These are phyloP conservation scores for Ips nitidus DNA, from an alignment of 1,140 invertebrate species.

Conservation along the genomic window DNA sequence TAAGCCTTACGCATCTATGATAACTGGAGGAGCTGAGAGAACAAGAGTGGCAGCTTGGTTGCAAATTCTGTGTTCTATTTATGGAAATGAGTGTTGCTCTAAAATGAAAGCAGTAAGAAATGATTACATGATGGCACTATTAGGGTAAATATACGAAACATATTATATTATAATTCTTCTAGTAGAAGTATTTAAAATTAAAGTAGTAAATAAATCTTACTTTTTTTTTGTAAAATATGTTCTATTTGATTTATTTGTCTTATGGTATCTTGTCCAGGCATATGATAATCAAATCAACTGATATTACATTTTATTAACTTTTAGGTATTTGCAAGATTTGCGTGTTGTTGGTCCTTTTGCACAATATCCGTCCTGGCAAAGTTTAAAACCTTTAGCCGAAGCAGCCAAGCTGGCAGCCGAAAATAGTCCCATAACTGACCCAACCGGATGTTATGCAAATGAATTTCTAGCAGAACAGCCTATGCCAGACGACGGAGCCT, in stretches of 20 bases:
- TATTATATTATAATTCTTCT: too few relatives aligned
- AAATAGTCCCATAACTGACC: slow-evolving; percentile 52
- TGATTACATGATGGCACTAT: slow-evolving; percentile 54
- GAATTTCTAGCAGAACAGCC: slow-evolving; percentile 54
- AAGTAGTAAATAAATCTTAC: background rate
- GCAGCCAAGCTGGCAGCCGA: slow-evolving; percentile 49
- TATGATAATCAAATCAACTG: too few relatives aligned
- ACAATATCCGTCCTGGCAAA: slow-evolving; percentile 51
- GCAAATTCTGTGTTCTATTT: slow-evolving; percentile 51
- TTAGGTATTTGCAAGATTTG: slow-evolving; percentile 46
- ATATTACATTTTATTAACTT: background rate
- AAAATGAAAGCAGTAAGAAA: slow-evolving; percentile 54
- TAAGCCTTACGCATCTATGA: slow-evolving; percentile 50
- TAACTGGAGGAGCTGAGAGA: slow-evolving; percentile 47
- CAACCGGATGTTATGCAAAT: slow-evolving; percentile 50
- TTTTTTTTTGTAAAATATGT: background rate
- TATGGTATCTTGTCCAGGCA: too few relatives aligned
- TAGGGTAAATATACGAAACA: slow-evolving; percentile 44
- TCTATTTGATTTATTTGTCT: background rate
- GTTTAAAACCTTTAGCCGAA: slow-evolving; percentile 50
- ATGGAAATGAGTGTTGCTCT: slow-evolving; percentile 47
- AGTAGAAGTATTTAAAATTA: background rate
- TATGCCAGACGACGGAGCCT: slow-evolving; percentile 54
- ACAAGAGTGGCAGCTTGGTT: slow-evolving; percentile 52
- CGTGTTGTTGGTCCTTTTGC: slow-evolving; percentile 52